phyloP scores from a whole-genome alignment of 2,113 vertebrate genomes.

The Gyps fulvus region DNA sequence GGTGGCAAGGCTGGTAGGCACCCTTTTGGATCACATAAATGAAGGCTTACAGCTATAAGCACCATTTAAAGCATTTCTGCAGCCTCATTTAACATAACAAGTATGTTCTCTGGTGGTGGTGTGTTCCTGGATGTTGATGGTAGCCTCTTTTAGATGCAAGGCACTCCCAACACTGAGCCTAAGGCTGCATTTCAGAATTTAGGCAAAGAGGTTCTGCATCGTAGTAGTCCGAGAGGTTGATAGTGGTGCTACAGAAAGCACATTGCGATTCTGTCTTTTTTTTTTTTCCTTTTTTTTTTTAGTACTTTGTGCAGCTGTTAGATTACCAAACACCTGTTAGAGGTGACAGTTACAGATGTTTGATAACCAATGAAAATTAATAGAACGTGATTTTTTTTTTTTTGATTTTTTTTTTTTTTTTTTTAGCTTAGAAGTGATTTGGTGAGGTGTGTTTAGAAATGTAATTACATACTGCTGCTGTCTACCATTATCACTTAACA shows the following conservation, averaged over 20 bases:
- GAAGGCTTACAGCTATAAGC: too few species aligned
- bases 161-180: not conserved
- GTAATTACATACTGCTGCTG: conserved; percentile 50
- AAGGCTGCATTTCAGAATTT: not conserved
- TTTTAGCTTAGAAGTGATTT: conserved; percentile 42
- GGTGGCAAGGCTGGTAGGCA: not conserved
- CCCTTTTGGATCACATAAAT: not conserved
- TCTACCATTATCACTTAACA: conserved; percentile 53
- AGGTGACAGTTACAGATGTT: conserved; percentile 57
- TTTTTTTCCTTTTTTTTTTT: not conserved
- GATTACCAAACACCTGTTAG: conserved; percentile 62
- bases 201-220: not conserved
- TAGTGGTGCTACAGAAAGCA: not conserved
- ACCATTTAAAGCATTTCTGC: not conserved
- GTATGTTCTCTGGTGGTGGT: not conserved
- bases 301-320: conserved; percentile 57
- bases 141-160: not conserved
- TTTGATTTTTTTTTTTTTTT: not conserved
- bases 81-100: not conserved
- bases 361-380: conserved; percentile 59
- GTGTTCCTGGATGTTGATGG: not conserved
- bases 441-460: conserved; percentile 51
- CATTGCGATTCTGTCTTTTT: not conserved
- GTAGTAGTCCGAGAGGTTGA: not conserved
- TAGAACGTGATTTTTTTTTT: conserved; percentile 40